Evolutionary conservation across 2,888 invertebrate species (phyloP).

Genomic region (Cecidostiba fungosa): DNA sequence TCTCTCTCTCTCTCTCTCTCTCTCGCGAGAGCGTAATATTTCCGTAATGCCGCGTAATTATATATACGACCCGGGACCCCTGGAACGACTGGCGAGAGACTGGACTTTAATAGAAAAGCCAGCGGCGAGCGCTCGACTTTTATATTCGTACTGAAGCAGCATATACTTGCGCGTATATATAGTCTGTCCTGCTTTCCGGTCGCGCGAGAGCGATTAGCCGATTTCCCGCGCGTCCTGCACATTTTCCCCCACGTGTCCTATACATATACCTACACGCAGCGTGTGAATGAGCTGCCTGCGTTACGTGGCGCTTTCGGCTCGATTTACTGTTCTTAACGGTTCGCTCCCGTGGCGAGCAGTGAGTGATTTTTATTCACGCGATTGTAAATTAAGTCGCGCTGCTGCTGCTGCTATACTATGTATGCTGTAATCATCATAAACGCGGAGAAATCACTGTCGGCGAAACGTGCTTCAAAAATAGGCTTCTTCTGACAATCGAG

Average conservation of each 20-base stretch:
- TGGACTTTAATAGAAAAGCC: conserved; percentile 55
- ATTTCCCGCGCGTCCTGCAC: conserved; percentile 15
- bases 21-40: conserved; percentile 46
- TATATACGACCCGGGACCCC: conserved; percentile 44
- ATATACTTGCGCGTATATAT: neutral
- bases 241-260: conserved; percentile 5
- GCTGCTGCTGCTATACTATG: neutral
- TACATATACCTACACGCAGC: neutral
- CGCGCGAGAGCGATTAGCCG: conserved; percentile 39
- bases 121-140: conserved; percentile 43
- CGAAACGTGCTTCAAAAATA: neutral
- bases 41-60: conserved; percentile 49
- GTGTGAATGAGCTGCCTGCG: conserved; percentile 38
- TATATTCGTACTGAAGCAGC: conserved; percentile 36
- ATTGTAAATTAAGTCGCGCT: conserved; percentile 53
- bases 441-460: conserved; percentile 2
- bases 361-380: conserved; percentile 57
- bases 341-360: conserved; percentile 39
- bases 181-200: conserved; percentile 15
- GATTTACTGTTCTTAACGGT: conserved; percentile 56
- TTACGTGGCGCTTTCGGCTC: conserved; percentile 51
- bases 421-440: conserved; percentile 37
- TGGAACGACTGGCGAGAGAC: neutral
- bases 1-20: too few species aligned
- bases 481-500: neutral